Base-by-base conservation (phyloP, 2,888 invertebrate species). In the Apoderus coryli region DNA sequence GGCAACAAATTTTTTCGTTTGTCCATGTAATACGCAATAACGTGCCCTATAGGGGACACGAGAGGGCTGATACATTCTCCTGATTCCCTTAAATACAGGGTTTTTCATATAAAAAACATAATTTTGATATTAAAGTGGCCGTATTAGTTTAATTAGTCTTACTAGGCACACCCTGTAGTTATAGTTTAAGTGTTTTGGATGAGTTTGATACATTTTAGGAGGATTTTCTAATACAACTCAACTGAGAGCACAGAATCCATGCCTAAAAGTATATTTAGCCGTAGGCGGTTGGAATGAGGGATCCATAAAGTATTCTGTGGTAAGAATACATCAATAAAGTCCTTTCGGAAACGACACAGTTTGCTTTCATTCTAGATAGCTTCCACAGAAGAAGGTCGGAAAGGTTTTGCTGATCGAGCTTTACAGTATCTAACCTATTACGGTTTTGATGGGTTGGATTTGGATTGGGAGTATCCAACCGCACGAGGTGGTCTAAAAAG, bases 401-500 rank as follows among this genome's bases (percentile, higher is more conserved):
- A 48, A 25, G 49, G 42, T 12, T 67, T 68, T 42, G 56, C 59
- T 3, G 48, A 60, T 3, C 57, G 57, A 25, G 60, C 36, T 2
- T 12, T 45, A 6, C 38, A 33, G 23, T 43, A 42, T 13, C 52
- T 62, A 35, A 59, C 53, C 4, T 34, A 59, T 7, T 57, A 74
- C 43, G 61, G 61, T 1, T 79, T 79, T 36, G 72, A 79, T 44
- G 79, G 79, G 2, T 53, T 78, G 1, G 77, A 79, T 42, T 27
- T 79, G 0, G 76, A 78, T 48, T 79, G 78, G 77, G 74, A 76
- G 43, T 76, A 74, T 42, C 76, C 76, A 0, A 65, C 61, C 30
- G 61, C 65, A 10, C 53, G 71, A 27, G 69, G 70, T 32, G 56
- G 67, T 11, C 59, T 44, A 13, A 16, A 35, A 2, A 39, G 25